Evolutionary conservation across 2,113 vertebrate genomes (phyloP), one percentile per base, ranked within the genome.

Genomic region (Muscicapa adusta): DNA sequence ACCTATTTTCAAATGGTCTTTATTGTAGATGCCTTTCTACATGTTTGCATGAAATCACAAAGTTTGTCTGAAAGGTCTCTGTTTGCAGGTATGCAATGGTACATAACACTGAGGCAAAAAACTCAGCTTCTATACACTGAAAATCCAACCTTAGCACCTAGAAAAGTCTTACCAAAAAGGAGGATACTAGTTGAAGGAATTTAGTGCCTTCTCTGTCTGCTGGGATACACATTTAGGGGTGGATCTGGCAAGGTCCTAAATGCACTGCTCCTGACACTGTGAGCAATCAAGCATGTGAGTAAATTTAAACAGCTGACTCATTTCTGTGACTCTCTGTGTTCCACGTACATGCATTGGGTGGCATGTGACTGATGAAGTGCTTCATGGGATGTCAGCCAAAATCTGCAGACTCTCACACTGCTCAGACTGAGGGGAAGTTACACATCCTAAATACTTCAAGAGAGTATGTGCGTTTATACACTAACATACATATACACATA

Each of bases 11-110:
- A 91, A 87, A 86, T 18, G 7, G 12, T 29, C 28, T 81, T 86
- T 45, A 81, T 36, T 0, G 0, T 6, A 78, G 47, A 34, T 89
- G 48, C 6, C 51, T 87, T 80, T 56, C 66, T 57, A 74, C 23
- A 48, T 2, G 3, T 57, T 81, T 73, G 23, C 40, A 36, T 43
- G 36, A 33, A 56, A 75, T 36, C 61, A 50, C 23, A 45, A 71
- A 85, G 28, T 74, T 78, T 72, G 40, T 20, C 48, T 82, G 40
- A 91, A 53, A 3, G 2, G n/a, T 29, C 18, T 83, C 25, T 79
- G 19, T 51, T 20, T 4, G 5, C 57, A 68, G 34, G 10, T 25
- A 17, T 47, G 40, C 2, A 9, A 63, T 0, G 0, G 9, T 25
- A 66, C 3, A 0, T 29, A 50, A 65, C 23, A 50, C 26, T 31